A percentile compares a stretch with the other conserved stretches of the same genome.
phyloP scores from a whole-genome alignment of 2,888 invertebrate species.

The Clitarchus hookeri region DNA sequence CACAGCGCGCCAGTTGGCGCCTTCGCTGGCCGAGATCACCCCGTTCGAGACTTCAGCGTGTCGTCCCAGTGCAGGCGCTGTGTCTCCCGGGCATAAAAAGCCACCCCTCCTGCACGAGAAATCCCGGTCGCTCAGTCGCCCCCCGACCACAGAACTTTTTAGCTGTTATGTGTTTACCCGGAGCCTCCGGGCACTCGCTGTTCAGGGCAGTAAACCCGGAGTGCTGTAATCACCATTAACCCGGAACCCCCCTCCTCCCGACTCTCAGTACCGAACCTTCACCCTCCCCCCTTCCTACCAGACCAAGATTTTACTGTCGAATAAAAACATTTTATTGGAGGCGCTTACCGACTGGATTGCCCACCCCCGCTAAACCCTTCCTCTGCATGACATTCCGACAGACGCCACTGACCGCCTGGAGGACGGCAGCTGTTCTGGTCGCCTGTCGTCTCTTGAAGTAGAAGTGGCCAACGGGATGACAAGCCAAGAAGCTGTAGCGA shows the following conservation, averaged over 20 bases:
- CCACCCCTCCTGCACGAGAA: too few relatives aligned
- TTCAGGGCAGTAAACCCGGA: not conserved
- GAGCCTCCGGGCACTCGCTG: not conserved
- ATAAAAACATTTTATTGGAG: not conserved
- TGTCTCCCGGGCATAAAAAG: too few relatives aligned
- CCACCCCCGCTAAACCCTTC: not conserved
- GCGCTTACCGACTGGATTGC: not conserved
- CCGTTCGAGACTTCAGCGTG: too few relatives aligned
- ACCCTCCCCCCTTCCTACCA: not conserved
- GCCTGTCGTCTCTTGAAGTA: too few relatives aligned
- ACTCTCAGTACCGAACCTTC: too few relatives aligned
- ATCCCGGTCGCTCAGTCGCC: too few relatives aligned
- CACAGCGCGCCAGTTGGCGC: too few relatives aligned
- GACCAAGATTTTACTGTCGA: not conserved
- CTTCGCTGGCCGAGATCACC: too few relatives aligned
- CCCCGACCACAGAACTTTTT: too few relatives aligned
- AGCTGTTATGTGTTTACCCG: not conserved
- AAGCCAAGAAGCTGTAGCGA: too few relatives aligned
- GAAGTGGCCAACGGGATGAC: too few relatives aligned
- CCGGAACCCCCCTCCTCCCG: not conserved
- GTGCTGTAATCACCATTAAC: slow-evolving; percentile 14
- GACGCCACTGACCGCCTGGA: not conserved
- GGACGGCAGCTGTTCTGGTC: not conserved
- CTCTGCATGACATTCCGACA: not conserved
- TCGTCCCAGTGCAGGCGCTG: too few relatives aligned